Conservation (phyloP, 2,888 invertebrate genomes). For the Chrysolina americana region DNA sequence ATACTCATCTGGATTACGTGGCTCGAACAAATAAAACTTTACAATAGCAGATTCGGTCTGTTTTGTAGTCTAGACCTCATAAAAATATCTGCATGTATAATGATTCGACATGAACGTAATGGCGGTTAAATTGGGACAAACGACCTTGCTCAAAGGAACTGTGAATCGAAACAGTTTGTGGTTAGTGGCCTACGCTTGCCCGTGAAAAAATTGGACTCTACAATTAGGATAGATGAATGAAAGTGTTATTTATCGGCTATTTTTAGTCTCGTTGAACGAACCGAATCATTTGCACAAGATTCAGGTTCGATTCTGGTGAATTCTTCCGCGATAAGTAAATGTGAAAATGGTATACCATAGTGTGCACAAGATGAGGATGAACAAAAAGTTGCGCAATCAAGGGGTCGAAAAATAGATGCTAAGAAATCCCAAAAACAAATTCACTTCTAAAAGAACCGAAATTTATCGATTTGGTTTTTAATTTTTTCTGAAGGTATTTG, state of each 20-base stretch:
- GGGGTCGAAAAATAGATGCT: no score
- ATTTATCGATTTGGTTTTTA: no score
- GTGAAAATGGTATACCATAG: no score
- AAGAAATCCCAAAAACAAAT: no score
- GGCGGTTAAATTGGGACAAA: constrained; percentile 46
- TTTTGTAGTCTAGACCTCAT: constrained; percentile 64
- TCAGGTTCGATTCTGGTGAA: no score
- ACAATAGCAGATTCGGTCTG: constrained; percentile 56
- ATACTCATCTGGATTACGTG: constrained; percentile 43
- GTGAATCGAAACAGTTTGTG: constrained; percentile 36
- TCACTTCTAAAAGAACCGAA: no score
- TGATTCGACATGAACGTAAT: constrained; percentile 57
- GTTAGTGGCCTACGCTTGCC: constrained; percentile 9
- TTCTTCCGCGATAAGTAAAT: no score
- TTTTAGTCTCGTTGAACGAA: neutral
- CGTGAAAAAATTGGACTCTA: constrained; percentile 8
- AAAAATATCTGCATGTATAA: constrained; percentile 65
- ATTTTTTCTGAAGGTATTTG: no score
- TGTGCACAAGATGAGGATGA: no score
- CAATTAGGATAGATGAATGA: constrained; percentile 10
- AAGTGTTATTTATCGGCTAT: neutral
- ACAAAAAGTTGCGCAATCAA: no score
- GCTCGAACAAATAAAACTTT: constrained; percentile 45
- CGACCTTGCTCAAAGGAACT: constrained; percentile 53
- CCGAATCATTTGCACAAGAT: no score